Evolutionary conservation across 1,140 invertebrate species (phyloP).

Genomic region (Portunus trituberculatus): DNA sequence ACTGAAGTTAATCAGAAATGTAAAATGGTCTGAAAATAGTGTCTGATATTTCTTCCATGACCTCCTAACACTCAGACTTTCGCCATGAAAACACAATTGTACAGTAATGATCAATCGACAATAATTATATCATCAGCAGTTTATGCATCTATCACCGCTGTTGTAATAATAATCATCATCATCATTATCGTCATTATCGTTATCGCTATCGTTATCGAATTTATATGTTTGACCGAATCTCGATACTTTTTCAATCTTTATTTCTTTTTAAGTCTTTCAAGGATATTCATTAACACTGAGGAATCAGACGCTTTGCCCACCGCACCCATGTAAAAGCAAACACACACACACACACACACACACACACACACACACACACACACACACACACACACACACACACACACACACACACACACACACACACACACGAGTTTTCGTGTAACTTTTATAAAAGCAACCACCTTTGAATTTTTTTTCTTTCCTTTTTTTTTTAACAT

Average conservation of each 20-base stretch:
- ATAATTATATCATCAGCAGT: no score
- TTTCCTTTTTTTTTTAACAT: background rate
- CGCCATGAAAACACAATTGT: no score
- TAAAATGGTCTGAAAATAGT: no score
- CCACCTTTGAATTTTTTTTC: background rate
- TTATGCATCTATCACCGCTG: background rate
- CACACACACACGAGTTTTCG: background rate
- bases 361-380: background rate
- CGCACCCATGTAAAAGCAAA: background rate
- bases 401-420: slow-evolving; percentile 39
- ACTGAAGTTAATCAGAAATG: no score
- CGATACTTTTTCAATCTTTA: background rate
- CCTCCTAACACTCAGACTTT: no score
- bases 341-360: slow-evolving; percentile 9
- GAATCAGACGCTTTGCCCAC: background rate
- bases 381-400: background rate
- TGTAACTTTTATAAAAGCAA: background rate
- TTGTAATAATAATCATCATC: background rate
- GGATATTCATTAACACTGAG: background rate
- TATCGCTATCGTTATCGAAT: background rate
- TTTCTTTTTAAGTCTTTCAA: background rate
- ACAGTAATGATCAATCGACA: no score
- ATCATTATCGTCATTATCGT: background rate
- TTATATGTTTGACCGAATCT: background rate
- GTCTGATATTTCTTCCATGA: no score